Evolutionary conservation across 2,888 invertebrate species (phyloP), one percentile per base, ranked within the genome.

Genomic region (Troides aeacus): DNA sequence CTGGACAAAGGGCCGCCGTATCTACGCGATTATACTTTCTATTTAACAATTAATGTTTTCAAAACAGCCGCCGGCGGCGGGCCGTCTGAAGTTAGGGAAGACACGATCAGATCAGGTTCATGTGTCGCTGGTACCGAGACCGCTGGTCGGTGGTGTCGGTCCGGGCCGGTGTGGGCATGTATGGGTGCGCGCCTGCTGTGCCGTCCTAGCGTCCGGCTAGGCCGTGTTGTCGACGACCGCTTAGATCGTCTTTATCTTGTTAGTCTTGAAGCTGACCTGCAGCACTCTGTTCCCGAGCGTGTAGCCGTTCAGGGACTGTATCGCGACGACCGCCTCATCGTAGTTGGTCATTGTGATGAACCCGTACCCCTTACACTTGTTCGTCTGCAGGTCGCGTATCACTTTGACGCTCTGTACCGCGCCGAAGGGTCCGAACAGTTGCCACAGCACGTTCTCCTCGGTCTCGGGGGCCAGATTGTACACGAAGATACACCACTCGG

Each of bases 301-400:
- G 92, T 97, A 97, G 75, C 98, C 98, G 91, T 98, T 97, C 80
- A 98, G 94, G 81, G 96, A 96, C 91, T 97, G 97, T 82, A 98
- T 97, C 76, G 98, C 98, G 77, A 97, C 96, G 76, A 97, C 95
- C 46, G 98, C 97, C 89, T 98, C 98, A 89, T 98, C 97, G 93
- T 98, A 98, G 92, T 97, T 97, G 83, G 97, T 97, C 98, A 98
- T 98, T 75, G 97, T 97, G 78, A 98, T 97, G 90, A 98, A 97
- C 71, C 97, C 98, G 89, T 97, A 98, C 78, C 98, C 98, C 92
- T 97, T 98, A 94, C 98, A 98, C 92, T 98, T 98, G 94, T 97
- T 97, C 77, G 97, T 97, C 89, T 97, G 96, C 81, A 97, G 94
- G 93, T 98, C 98, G 81, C 97, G 95, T 82, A 98, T 97, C 79